A percentile compares a stretch with the other conserved stretches of the same genome.
Evolutionary conservation across 2,113 vertebrate species (phyloP).

Genomic region (Prionailurus bengalensis): DNA sequence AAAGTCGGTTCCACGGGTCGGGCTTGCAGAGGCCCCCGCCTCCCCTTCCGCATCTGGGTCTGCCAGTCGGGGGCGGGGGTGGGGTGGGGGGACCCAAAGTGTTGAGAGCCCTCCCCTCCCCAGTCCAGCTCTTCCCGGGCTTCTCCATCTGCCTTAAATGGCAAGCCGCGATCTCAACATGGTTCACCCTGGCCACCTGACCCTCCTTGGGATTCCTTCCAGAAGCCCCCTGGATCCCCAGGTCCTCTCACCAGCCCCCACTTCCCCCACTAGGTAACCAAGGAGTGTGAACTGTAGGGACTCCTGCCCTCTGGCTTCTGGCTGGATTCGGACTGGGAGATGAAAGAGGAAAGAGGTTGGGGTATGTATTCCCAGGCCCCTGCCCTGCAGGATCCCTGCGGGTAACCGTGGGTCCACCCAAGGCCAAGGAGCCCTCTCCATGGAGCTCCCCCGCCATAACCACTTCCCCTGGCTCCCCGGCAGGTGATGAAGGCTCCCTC

Average conservation of each 20-base stretch:
- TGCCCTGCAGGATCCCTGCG: neutral
- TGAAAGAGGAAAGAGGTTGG: too few species aligned
- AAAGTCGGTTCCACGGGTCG: neutral
- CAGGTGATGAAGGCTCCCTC: neutral
- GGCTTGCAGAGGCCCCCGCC: neutral
- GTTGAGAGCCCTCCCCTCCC: neutral
- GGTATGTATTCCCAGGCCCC: neutral
- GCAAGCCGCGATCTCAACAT: neutral
- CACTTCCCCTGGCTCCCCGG: neutral
- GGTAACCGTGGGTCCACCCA: neutral
- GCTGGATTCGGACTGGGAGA: neutral
- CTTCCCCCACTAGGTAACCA: too few species aligned
- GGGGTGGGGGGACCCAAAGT: rapidly evolving
- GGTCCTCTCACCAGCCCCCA: neutral
- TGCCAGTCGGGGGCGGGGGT: neutral
- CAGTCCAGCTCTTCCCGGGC: neutral
- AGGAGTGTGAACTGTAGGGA: rapidly evolving
- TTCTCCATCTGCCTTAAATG: neutral
- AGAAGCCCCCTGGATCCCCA: neutral
- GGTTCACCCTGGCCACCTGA: neutral
- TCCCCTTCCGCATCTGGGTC: rapidly evolving
- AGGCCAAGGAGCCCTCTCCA: neutral
- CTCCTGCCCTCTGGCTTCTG: neutral
- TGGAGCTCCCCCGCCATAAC: too few species aligned
- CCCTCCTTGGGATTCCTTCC: neutral